Evolutionary conservation across 2,797 vertebrate species (phyloP), one percentile per base, ranked within the genome.

Genomic region (Pangasius larnaudii): DNA sequence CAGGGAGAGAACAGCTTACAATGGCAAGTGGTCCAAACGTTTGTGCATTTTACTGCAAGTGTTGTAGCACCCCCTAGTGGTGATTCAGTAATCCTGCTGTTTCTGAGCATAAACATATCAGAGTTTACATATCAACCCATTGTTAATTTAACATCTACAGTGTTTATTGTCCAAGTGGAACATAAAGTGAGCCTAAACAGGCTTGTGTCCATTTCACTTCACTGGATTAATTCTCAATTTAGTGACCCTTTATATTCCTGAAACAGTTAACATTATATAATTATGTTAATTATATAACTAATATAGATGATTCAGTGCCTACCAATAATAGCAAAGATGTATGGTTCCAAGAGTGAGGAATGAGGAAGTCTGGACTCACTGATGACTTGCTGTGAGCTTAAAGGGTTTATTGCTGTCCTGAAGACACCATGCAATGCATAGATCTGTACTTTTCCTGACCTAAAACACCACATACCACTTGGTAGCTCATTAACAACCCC

Each of bases 11-110:
- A 56, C 8, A 59, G 77, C 13, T n/a, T 36, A 72, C 30, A 77
- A 65, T 69, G 58, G 24, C 6, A 22, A 65, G 49, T n/a, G 22
- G 42, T 79, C 4, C 39, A 13, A 24, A 9, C 2, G 0, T 6
- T 33, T 69, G 18, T 42, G 24, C 24, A 7, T 7, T 80, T 75
- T 84, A 84, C 30, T 85, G 0, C 5, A 79, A 84, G 88, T 92
- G 86, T 86, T 91, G 71, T 22, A 89, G 80, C 89, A 91, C 88
- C 92, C 92, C 90, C 89, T 88, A 86, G 75, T 91, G 91, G 85
- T 30, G 7, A 80, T 56, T 18, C 2, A 67, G 14, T 24, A 14
- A 22, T 14, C 22, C 0, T 61, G 5, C 0, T 2, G 19, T 39
- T 59, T 80, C 77, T 46, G 5, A 63, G 36, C 27, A 30, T 65